These are phyloP conservation scores for Zaprionus lineosus DNA, from an alignment of 2,888 invertebrate species.

Conservation along the genomic window DNA sequence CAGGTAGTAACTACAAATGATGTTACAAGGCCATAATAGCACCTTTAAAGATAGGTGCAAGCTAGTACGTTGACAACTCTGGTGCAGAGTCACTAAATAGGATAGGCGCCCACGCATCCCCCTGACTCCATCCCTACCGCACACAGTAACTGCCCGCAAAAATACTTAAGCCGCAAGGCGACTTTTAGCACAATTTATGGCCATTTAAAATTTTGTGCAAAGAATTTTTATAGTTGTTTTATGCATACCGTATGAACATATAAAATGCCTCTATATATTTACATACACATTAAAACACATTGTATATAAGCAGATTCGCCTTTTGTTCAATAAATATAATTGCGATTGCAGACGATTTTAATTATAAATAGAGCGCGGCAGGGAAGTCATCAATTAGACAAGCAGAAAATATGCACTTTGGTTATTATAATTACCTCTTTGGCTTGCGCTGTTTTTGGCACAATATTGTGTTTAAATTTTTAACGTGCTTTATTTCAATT, in stretches of 20 bases:
- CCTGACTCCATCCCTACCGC: neutral
- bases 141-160: conserved; percentile 21
- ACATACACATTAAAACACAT: neutral
- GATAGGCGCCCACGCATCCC: conserved; percentile 48
- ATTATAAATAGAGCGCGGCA: conserved; percentile 64
- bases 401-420: conserved; percentile 39
- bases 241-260: too few species aligned
- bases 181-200: conserved; percentile 61
- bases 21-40: conserved; percentile 30
- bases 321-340: conserved; percentile 68
- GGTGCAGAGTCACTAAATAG: conserved; percentile 50
- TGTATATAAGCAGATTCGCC: conserved; percentile 27
- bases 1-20: conserved; percentile 47
- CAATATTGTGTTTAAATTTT: conserved; percentile 59
- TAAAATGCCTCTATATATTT: too few species aligned
- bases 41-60: conserved; percentile 10
- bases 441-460: conserved; percentile 45
- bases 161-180: conserved; percentile 48
- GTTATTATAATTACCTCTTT: conserved; percentile 62
- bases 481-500: conserved; percentile 55
- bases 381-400: conserved; percentile 72
- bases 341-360: conserved; percentile 61
- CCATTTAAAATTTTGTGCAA: conserved; percentile 51
- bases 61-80: conserved; percentile 40
- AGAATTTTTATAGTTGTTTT: conserved; percentile 63